Percentiles rank a stretch among this genome's conserved stretches.
phyloP scores from a whole-genome alignment of 2,797 vertebrate species.

The Phalloptychus januarius region DNA sequence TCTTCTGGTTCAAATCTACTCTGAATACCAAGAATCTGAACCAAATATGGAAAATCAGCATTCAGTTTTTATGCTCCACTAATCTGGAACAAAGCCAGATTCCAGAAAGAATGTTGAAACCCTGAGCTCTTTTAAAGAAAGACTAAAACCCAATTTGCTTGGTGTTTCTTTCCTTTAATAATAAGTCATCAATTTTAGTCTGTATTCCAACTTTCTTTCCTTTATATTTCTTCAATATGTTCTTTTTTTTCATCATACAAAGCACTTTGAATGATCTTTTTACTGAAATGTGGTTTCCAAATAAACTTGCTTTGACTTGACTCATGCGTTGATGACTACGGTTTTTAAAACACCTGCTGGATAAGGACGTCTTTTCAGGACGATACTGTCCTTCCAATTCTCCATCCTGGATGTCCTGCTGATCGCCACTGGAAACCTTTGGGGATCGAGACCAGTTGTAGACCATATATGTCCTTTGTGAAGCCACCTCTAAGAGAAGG shows the following conservation, averaged over 20 bases:
- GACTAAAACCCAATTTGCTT: background rate
- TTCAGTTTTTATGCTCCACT: no score
- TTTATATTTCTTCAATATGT: background rate
- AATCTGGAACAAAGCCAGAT: background rate
- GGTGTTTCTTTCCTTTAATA: no score
- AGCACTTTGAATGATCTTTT: background rate
- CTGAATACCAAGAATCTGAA: no score
- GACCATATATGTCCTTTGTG: background rate
- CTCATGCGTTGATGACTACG: background rate
- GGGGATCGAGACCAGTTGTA: background rate
- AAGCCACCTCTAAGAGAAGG: background rate
- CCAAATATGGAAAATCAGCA: no score
- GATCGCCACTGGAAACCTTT: background rate
- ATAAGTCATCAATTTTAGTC: background rate
- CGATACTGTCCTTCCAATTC: background rate
- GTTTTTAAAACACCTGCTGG: background rate
- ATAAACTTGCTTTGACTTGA: background rate
- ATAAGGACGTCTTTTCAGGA: background rate
- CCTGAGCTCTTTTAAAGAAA: background rate
- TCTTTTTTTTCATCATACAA: background rate
- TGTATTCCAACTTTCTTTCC: background rate
- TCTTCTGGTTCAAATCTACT: no score
- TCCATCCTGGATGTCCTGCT: background rate
- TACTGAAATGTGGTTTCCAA: background rate
- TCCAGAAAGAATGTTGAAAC: background rate